A percentile compares a stretch with the other conserved stretches of the same genome.
These are phyloP conservation scores for Bradynema listronoti DNA, from an alignment of 1,140 invertebrate genomes.

Conservation along the genomic window DNA sequence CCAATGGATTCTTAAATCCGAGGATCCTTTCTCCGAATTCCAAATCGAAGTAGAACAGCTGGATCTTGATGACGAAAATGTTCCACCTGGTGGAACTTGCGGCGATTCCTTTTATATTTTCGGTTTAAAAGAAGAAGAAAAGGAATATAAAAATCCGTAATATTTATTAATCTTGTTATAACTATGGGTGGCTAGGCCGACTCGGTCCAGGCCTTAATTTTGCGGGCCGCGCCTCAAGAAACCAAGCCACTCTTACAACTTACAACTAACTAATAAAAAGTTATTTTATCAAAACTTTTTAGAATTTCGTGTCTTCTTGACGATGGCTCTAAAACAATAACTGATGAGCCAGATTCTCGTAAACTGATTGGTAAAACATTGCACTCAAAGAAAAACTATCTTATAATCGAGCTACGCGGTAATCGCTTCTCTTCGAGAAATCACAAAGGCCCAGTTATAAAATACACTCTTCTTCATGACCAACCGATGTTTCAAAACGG, in stretches of 20 bases:
- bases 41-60: slow-evolving; percentile 24
- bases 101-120: slow-evolving; percentile 4
- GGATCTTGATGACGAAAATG: slow-evolving; percentile 18
- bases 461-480: too few species aligned
- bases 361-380: background rate
- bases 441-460: slow-evolving; percentile 4
- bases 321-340: too few species aligned
- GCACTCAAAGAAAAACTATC: background rate
- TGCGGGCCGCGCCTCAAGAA: background rate
- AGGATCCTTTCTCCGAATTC: slow-evolving; percentile 7
- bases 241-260: background rate
- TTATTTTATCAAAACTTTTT: slow-evolving; percentile 1
- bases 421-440: background rate
- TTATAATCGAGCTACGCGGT: slow-evolving; percentile 5
- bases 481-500: too few species aligned
- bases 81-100: slow-evolving; percentile 7
- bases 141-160: background rate
- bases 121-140: background rate
- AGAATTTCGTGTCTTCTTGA: background rate
- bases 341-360: too few species aligned
- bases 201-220: background rate
- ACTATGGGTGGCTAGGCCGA: background rate
- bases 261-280: background rate
- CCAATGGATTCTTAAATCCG: slow-evolving; percentile 13
- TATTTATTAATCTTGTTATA: background rate